These are phyloP conservation scores for Lindbergichthys nudifrons DNA, from an alignment of 2,797 vertebrate species.

Conservation along the genomic window DNA sequence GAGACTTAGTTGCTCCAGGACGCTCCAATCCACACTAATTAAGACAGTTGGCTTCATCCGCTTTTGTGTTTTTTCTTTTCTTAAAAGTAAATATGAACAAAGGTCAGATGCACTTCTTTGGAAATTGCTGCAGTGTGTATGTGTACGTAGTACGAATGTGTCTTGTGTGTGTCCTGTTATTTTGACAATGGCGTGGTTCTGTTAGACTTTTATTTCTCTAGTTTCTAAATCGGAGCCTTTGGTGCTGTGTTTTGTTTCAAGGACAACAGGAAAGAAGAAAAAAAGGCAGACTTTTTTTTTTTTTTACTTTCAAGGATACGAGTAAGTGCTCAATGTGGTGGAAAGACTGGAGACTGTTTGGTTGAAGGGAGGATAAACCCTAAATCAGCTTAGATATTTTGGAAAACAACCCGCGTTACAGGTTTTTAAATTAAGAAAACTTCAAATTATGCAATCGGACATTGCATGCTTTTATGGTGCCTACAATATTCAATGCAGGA, in stretches of 20 bases:
- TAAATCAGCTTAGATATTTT: neutral
- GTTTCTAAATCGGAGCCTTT: constrained; percentile 49
- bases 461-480: constrained; percentile 31
- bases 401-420: neutral
- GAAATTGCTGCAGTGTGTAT: constrained; percentile 63
- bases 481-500: constrained; percentile 7
- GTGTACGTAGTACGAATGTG: constrained; percentile 40
- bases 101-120: constrained; percentile 72
- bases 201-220: constrained; percentile 45
- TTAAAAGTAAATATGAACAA: constrained; percentile 68
- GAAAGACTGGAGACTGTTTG: constrained; percentile 7
- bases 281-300: constrained; percentile 14
- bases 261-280: constrained; percentile 45
- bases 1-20: constrained; percentile 20
- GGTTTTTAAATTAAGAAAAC: constrained; percentile 14
- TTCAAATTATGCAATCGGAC: constrained; percentile 53
- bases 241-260: constrained; percentile 47
- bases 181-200: constrained; percentile 54
- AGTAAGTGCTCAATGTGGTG: neutral
- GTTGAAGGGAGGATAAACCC: constrained; percentile 24
- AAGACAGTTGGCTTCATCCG: constrained; percentile 45
- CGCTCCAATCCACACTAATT: constrained; percentile 51
- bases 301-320: constrained; percentile 9
- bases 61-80: constrained; percentile 15
- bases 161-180: constrained; percentile 29